A percentile compares a stretch with the other conserved stretches of the same genome.
These are phyloP conservation scores for Murina feae DNA, from an alignment of 2,113 vertebrate species.

Conservation along the genomic window DNA sequence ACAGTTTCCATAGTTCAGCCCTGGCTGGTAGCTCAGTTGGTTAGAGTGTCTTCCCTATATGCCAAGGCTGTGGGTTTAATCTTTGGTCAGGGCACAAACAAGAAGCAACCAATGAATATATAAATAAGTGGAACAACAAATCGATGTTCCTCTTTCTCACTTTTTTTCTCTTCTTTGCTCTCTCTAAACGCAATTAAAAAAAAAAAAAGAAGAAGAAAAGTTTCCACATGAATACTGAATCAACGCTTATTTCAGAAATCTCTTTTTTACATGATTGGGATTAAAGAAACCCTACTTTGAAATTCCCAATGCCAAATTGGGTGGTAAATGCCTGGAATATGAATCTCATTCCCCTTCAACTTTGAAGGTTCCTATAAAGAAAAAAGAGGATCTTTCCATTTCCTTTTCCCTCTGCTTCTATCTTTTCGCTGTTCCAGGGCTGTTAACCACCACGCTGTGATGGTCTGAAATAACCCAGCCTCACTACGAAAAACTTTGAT, in stretches of 20 bases:
- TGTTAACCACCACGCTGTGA: slow-evolving; percentile 66
- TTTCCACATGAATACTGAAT: neutral
- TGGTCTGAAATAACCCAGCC: slow-evolving; percentile 73
- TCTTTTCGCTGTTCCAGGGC: slow-evolving; percentile 51
- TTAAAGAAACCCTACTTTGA: slow-evolving; percentile 23
- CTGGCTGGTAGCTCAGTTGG: neutral
- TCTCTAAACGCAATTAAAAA: neutral
- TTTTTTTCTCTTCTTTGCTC: neutral
- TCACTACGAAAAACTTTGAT: slow-evolving; percentile 72
- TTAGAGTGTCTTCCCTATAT: neutral
- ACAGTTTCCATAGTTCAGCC: neutral
- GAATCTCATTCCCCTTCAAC: slow-evolving; percentile 53
- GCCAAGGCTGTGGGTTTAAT: neutral
- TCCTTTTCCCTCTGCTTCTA: slow-evolving; percentile 53
- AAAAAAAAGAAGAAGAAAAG: neutral
- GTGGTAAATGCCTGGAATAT: slow-evolving; percentile 35
- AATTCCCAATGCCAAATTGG: slow-evolving; percentile 29
- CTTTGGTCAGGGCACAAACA: neutral
- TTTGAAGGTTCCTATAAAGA: slow-evolving; percentile 59
- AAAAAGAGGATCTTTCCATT: slow-evolving; percentile 43
- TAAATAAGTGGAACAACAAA: neutral
- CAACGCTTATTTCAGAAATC: slow-evolving; percentile 12
- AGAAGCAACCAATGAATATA: neutral
- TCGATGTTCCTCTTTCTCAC: neutral
- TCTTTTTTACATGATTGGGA: neutral